These are phyloP conservation scores for Phenacoccus solenopsis DNA, from an alignment of 1,140 invertebrate genomes.

Conservation along the genomic window DNA sequence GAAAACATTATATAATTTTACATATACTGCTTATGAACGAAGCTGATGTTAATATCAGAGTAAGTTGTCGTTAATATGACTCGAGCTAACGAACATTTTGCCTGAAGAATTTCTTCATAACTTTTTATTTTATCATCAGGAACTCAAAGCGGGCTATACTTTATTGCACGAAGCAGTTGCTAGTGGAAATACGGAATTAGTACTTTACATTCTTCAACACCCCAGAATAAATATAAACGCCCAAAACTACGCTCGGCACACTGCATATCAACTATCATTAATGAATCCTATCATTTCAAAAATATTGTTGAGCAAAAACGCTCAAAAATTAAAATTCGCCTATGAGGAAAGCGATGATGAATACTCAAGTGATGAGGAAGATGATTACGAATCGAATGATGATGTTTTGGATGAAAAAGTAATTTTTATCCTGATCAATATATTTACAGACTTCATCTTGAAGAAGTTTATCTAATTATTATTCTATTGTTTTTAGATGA, in stretches of 20 bases:
- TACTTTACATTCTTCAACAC: neutral
- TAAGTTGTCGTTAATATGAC: neutral
- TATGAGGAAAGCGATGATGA: neutral
- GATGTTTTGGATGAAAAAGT: too few species aligned
- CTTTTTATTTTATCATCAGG: neutral
- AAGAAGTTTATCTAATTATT: too few species aligned
- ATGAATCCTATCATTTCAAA: neutral
- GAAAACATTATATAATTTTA: neutral
- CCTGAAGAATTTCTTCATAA: neutral
- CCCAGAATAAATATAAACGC: neutral
- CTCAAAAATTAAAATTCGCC: neutral
- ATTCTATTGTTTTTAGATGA: too few species aligned
- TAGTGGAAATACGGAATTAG: neutral
- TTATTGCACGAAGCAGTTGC: neutral
- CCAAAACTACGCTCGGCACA: neutral
- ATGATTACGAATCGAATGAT: too few species aligned
- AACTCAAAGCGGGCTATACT: neutral
- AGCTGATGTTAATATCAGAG: neutral
- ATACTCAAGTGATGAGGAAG: neutral
- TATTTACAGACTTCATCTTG: too few species aligned
- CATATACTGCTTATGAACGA: neutral
- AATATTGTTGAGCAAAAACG: neutral
- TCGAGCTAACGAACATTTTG: neutral
- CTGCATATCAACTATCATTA: neutral
- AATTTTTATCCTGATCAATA: too few species aligned